Evolutionary conservation across 1,140 invertebrate species (phyloP), one percentile per base, ranked within the genome.

Genomic region (Ditylenchus dipsaci): DNA sequence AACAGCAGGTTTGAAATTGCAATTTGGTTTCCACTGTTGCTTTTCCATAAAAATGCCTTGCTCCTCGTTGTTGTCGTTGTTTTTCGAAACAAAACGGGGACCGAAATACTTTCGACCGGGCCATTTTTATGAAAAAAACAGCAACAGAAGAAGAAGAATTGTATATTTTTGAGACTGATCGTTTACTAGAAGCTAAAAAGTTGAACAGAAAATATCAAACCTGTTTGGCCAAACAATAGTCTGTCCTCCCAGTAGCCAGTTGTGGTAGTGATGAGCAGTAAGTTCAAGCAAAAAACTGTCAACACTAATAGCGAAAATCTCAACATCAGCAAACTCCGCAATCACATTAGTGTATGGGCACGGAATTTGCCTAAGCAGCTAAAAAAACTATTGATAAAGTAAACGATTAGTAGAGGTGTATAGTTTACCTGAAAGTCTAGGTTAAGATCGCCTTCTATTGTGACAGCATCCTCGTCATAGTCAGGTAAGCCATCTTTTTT

Each of bases 301-400:
- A 11, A 83, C 19, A 8, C 79, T 82, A 29, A 82, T 82, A 7
- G 82, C 27, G 58, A 82, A 82, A 49, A 82, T 83, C 56, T 82
- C 80, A 1, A 83, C 81, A 67, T 82, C 81, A 13, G 80, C 80
- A 65, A 82, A 82, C 65, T 82, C 80, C 5, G 72, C 59, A 27
- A 83, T 82, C 42, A 82, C 76, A 61, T 82, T 70, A 9, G 71
- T 73, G 62, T 75, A 75, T n/a, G 60, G 49, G 49, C 73, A 78
- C 0, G 77, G 73, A 63, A 75, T 75, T 15, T 21, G 38, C 23
- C 72, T 47, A 1, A 75, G 26, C 27, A 74, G 33, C 13, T 74
- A 27, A 53, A 38, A 11, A 74, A 65, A 71, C 59, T 56, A 26
- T 53, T 23, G 9, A 23, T 33, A 29, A 47, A 38, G 19, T 69